Evolutionary conservation across 2,113 vertebrate species (phyloP), one percentile per base, ranked within the genome.

Genomic region (Semnornis frantzii): DNA sequence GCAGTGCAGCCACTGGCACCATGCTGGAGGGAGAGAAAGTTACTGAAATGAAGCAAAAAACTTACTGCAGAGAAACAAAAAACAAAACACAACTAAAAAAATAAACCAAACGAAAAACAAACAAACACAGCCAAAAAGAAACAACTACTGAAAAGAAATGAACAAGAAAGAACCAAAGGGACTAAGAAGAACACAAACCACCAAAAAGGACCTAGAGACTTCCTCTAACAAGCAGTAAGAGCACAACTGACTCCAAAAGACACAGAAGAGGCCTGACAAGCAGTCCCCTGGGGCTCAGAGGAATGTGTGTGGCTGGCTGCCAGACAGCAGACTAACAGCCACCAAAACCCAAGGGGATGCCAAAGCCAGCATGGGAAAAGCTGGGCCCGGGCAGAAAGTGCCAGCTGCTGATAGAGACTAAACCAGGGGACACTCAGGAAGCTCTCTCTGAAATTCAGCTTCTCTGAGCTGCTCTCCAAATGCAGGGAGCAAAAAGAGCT

Each of bases 241-340:
- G 24, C 27, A 75, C 10, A 2, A 77, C 4, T 27, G 64, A 69
- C 44, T 55, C 33, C 27, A 59, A 63, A 86, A 87, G 21, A 82
- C 5, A 59, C 21, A 85, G 69, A 81, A 85, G 34, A 66, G 9
- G 37, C 20, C 63, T 31, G 57, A 60, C 25, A 64, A 64, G 2
- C n/a, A n/a, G 23, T 57, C 33, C 33, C 16, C 30, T 12, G 12
- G 5, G 3, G 1, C 6, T 1, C 1, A 2, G 5, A n/a, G 1
- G 9, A 17, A 42, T 57, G 12, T 42, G 15, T 12, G 23, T 14
- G 54, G 15, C 20, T 34, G 23, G 8, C n/a, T 31, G 8, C 59
- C 6, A 4, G 39, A 54, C 20, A 50, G 48, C 48, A 50, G 48
- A 23, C 48, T 23, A 50, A 50, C 48, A 50, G 48, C 48, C 48